Evolutionary conservation across 2,888 invertebrate genomes (phyloP).

Genomic region (Idaea aversata): DNA sequence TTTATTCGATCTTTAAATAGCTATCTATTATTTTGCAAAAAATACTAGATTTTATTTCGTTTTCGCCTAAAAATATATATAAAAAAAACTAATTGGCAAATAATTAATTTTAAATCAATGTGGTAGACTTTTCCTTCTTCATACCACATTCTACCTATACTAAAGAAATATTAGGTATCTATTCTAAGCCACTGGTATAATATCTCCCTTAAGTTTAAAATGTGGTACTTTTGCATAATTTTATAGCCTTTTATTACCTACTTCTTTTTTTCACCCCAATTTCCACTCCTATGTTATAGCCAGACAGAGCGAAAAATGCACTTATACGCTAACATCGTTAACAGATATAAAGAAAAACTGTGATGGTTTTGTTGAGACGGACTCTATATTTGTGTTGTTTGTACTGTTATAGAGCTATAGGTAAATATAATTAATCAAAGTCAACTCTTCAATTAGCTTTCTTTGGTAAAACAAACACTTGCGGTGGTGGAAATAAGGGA

Average conservation of each 20-base stretch:
- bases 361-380: no score
- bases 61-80: constrained; percentile 2
- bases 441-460: constrained; percentile 56
- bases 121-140: no score
- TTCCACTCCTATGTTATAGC: constrained; percentile 24
- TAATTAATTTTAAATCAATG: no score
- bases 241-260: constrained; percentile 26
- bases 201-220: constrained; percentile 23
- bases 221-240: constrained; percentile 29
- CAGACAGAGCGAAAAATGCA: constrained; percentile 21
- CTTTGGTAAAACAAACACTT: constrained; percentile 51
- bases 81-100: background rate
- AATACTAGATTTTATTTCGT: background rate
- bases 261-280: constrained; percentile 21
- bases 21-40: background rate
- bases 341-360: no score
- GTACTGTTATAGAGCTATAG: constrained; percentile 33
- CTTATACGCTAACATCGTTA: no score
- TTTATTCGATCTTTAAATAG: background rate
- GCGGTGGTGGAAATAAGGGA: constrained; percentile 20
- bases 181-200: no score
- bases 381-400: no score
- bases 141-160: no score
- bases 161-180: no score
- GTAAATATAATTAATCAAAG: constrained; percentile 59